Evolutionary conservation across 1,140 invertebrate species (phyloP), one percentile per base, ranked within the genome.

Genomic region (Homarus americanus): DNA sequence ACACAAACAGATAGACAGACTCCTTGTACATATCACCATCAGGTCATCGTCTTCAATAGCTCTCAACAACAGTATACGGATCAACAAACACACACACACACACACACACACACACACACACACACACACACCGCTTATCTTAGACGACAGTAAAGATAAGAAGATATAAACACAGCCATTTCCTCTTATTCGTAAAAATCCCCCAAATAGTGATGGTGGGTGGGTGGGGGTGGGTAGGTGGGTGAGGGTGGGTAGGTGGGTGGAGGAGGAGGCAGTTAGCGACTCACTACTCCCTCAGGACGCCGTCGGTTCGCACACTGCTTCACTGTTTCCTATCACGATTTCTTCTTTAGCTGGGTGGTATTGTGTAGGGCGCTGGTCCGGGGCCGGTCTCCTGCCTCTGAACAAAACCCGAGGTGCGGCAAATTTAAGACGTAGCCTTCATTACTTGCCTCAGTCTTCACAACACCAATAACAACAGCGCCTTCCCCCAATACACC

Each of bases 341-440:
- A 87, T 78, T 66, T 49, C 78, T 73, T 87, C 75, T 79, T 87
- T 87, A 87, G 72, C 84, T 28, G 12, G n/a, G n/a, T n/a, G 84
- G 72, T 17, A 87, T 87, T 87, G 84, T 87, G 84, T 40, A 38
- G 84, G 84, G 84, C 84, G 84, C 84, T 66, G 72, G 72, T 12
- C 34, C 73, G n/a, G 28, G 12, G 28, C 73, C 84, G 72, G 73
- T 87, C 84, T 44, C 32, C 24, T 87, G 84, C 44, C 84, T 87
- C 44, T 2, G 41, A 87, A 87, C 84, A 87, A 87, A 87, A 87
- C 73, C 10, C 72, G 34, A 87, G 84, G 84, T 87, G 84, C 84
- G 72, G 84, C 84, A 87, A 87, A 87, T 87, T 87, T 76, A 87
- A 87, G 75, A 58, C 84, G 72, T 85, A 85, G 66, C 82, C n/a